Conservation (phyloP, 2,888 invertebrate genomes). For the Zonitis immaculata region DNA sequence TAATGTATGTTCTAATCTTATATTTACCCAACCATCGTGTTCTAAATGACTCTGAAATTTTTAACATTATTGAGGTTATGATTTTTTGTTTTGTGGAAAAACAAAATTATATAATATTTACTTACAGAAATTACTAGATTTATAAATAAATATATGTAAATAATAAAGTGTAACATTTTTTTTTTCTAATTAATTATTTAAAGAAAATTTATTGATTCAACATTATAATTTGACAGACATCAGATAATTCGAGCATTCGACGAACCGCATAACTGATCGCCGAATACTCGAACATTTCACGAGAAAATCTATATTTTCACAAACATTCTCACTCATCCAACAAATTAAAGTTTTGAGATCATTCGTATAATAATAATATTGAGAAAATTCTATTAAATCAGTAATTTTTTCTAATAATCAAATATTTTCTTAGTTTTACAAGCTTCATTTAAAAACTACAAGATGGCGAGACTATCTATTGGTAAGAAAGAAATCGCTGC, state of each 20-base stretch:
- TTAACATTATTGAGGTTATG: slow-evolving; percentile 1
- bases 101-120: not conserved
- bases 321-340: no score
- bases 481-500: no score
- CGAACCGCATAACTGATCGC: no score
- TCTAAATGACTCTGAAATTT: slow-evolving; percentile 56
- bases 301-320: no score
- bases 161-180: not conserved
- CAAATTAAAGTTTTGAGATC: no score
- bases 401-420: no score
- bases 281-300: no score
- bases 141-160: not conserved
- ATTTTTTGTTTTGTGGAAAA: not conserved
- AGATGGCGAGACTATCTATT: no score
- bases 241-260: not conserved
- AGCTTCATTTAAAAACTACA: no score
- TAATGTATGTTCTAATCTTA: slow-evolving; percentile 66
- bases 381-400: no score
- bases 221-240: not conserved
- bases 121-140: not conserved
- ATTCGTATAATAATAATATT: no score
- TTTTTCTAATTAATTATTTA: not conserved
- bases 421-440: no score
- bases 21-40: slow-evolving; percentile 69
- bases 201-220: not conserved